Evolutionary conservation across 2,888 invertebrate species (phyloP), one percentile per base, ranked within the genome.

Genomic region (Drosophila neotestacea): DNA sequence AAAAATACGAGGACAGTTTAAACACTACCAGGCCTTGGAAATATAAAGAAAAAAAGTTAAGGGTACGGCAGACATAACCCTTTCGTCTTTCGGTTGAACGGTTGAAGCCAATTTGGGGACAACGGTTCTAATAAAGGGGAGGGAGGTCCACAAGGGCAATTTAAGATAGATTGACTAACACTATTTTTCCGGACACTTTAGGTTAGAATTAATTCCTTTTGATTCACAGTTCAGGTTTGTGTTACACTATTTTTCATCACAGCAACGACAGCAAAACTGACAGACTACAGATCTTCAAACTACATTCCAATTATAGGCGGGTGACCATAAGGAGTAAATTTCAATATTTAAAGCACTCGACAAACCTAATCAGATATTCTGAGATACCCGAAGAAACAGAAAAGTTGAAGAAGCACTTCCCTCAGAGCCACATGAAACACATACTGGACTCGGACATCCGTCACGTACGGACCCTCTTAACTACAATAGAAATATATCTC

Each of bases 301-400:
- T 69, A 60, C 28, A 64, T 64, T 11, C 59, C 64, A 2, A 42
- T 69, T 7, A 46, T 41, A 27, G 69, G 60, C 46, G 63, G 63
- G 16, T 0, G 1, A 16, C 16, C 1, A 38, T 69, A 38, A 64
- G 69, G 69, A 30, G 39, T 4, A 38, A 51, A 9, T 55, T 44
- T 13, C 11, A 50, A 9, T 51, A 55, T 16, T 13, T 67, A 27
- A 47, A 41, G 41, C 63, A 60, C 22, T 39, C 41, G 10, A 51
- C 55, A 5, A 68, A 62, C 13, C 2, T 62, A 5, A 44, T 39
- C 0, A 50, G 11, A 9, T 61, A 58, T 11, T 34, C 55, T 0
- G 9, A 42, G 52, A 64, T 68, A 39, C 30, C 28, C 5, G 59
- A 32, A 13, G 13, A 50, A 39, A 42, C 41, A n/a, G 16, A 39